Evolutionary conservation across 1,140 invertebrate genomes (phyloP), one percentile per base, ranked within the genome.

Genomic region (Zaprionus nigranus): DNA sequence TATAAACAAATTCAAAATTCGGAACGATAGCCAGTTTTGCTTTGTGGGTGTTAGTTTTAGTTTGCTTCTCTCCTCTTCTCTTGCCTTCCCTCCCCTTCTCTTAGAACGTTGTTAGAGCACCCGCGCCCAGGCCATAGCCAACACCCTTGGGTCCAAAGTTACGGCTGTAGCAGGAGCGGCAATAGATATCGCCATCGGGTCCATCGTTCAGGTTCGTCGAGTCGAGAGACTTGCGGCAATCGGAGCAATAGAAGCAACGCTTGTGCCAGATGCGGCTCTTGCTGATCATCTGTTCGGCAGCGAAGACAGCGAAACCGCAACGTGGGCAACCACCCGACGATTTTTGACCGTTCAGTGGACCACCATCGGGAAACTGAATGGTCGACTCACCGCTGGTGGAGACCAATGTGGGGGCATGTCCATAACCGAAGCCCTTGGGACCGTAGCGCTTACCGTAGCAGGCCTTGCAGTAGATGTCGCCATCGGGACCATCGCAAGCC

Each of bases 111-210:
- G 96, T 96, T 68, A 97, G 94, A 91, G 96, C 96, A 92, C 97
- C 97, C 92, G 97, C 97, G 71, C 97, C 97, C 93, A 98, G 94
- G 70, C 97, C 97, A 91, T 96, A 98, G 71, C 97, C 98, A 78
- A 98, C 97, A 61, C 98, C 98, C 93, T 98, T 98, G 20, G 98
- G 98, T 46, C 98, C 98, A 92, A 96, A 99, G 93, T 97, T 96
- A 74, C 97, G 95, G 58, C 96, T 97, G 93, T 99, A 99, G 93
- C 98, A 99, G 74, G 96, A 95, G 90, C 97, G 96, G 94, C 98
- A 99, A 94, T 98, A 99, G 84, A 99, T 97, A 90, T 98, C 96
- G 65, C 96, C 97, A 92, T 98, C 97, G 63, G 98, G 98, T 68
- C 95, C 97, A 82, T 99, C 98, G 91, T 97, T 97, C 61, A 98